Evolutionary conservation across 2,113 vertebrate genomes (phyloP), one percentile per base, ranked within the genome.

Genomic region (Caretta caretta): DNA sequence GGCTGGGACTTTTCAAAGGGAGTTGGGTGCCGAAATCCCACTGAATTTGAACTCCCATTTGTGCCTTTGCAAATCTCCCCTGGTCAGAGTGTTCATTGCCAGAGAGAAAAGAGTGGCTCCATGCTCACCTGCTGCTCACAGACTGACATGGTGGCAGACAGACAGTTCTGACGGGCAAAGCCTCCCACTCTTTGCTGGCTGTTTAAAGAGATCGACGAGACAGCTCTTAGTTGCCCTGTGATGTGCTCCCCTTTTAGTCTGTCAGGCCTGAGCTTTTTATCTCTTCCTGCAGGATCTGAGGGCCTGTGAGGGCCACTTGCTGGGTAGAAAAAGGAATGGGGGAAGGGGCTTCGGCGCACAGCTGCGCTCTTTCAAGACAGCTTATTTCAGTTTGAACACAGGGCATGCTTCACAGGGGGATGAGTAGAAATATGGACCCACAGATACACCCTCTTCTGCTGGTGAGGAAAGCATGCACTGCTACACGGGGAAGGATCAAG

Each of bases 401-500:
- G 46, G 84, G 56, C 56, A 83, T 84, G 51, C 50, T 50, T 62
- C 38, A 24, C 4, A 38, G 38, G 17, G 42, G 29, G 17, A 3
- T 89, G 84, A 59, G 51, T n/a, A 87, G 59, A 94, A 89, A 65
- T 25, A 87, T 79, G 65, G 93, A 87, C 20, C 22, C 90, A 62
- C 83, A n/a, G n/a, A 81, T n/a, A 53, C 50, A 53, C 50, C 50
- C 35, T 80, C 49, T 51, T 35, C 50, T 81, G 50, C 35, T 20
- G 8, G 65, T 1, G 46, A 16, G 82, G 2, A 38, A 25, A 88
- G 31, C 83, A 82, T 86, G 49, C 86, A 38, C 56, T 90, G 83
- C 48, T 89, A 38, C 79, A 20, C 35, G 89, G 78, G 76, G 89
- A 90, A 87, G 83, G 76, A 94, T 42, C 94, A 86, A 92, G 93